Evolutionary conservation across 1,140 invertebrate species (phyloP), one percentile per base, ranked within the genome.

Genomic region (Drosophila setifemur): DNA sequence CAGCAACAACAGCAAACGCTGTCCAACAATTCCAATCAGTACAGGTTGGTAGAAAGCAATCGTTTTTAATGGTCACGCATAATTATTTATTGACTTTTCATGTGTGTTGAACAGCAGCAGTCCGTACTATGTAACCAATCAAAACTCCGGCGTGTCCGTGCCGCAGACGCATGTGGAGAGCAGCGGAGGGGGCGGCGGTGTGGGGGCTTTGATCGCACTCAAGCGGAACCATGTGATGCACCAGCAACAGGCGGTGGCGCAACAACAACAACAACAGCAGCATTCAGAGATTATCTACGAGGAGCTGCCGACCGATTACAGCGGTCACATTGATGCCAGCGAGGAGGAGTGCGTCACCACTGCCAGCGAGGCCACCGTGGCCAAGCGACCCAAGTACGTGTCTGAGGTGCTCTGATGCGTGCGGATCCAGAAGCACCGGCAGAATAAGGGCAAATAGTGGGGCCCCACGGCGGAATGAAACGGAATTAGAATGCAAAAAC

Each of bases 371-470:
- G 64, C 66, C 66, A 71, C 81, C 16, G 75, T 47, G 39, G 66
- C 78, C 68, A 89, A 89, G 50, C 61, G 88, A 53, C 75, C 88
- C 37, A 89, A 89, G 76, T 89, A 89, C 47, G 81, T 88, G 19
- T 89, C 86, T 19, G 88, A 89, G 48, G 88, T 89, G 61, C 88
- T 89, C 83, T 89, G 88, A 89, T 89, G 79, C 76, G 88, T 89
- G 71, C 77, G 83, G 35, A 87, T 87, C 33, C 81, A 81, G 68
- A 79, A 79, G 52, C 79, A 78, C 49, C 64, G 73, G 58, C 69
- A 69, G 31, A 77, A 57, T 48, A 83, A 83, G 81, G 73, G 69
- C 68, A 78, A 85, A 83, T 83, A 77, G 58, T 73, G 45, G 8
- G 49, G 61, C 45, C 37, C 48, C 70, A 55, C 16, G 54, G 25